Evolutionary conservation across 2,888 invertebrate genomes (phyloP), one percentile per base, ranked within the genome.

Genomic region (Drosophila sordidula): DNA sequence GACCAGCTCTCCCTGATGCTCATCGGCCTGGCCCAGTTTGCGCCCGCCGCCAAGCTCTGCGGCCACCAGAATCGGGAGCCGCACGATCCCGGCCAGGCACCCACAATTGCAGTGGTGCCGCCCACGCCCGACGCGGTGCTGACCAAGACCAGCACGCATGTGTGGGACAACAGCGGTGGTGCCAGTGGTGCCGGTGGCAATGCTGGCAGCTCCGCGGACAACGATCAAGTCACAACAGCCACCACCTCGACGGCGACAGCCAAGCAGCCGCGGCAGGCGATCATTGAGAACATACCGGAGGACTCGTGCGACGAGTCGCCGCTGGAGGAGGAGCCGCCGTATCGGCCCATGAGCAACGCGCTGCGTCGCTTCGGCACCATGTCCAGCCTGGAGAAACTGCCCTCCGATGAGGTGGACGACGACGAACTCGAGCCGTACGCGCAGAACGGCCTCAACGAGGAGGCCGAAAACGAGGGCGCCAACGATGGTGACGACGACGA

Each of bases 61-160:
- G 93, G 73, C 3, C 63, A 44, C 39, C 59, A 61, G 22, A 9
- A 38, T 1, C 47, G 61, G 5, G 47, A 29, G n/a, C 42, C 12
- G 3, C 55, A 76, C 92, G 25, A 77, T 50, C 16, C 92, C 91
- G 16, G 22, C 6, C 12, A 34, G 12, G 46, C 77, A 75, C 95
- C 95, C 63, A 95, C 95, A 86, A 96, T 96, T 86, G 94, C 96
- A 46, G 95, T 96, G 67, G 94, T 96, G 63, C 96, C 96, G 64
- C 95, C 96, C 25, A 96, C 96, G 1, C 96, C 96, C 3, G 96
- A 96, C 81, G 89, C 92, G 0, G 78, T 91, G 22, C 86, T 92
- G 2, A 91, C 92, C 6, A 92, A 92, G 69, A 92, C 92, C 16
- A 86, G 87, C 51, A 92, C 92, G 0, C 91, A 92, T 75, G 90